Conservation (phyloP, 2,113 vertebrate species). For the Pelecanoides urinatrix region DNA sequence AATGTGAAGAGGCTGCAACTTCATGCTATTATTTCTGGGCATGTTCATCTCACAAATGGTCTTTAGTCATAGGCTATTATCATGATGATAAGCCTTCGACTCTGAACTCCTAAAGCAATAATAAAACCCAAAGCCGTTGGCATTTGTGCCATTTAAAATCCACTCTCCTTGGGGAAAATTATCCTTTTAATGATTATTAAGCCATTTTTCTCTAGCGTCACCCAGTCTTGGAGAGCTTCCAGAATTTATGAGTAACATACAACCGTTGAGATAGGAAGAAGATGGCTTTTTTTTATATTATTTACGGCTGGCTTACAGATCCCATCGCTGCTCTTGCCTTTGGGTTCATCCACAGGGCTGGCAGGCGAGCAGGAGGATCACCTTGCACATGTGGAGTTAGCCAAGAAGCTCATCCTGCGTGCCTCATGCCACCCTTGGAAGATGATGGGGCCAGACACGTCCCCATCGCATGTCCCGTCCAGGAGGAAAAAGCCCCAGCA, state of each 20-base stretch:
- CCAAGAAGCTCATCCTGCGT: not conserved
- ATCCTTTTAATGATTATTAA: conserved; percentile 51
- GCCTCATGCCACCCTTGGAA: not conserved
- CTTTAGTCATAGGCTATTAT: conserved; percentile 38
- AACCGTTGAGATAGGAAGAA: not conserved
- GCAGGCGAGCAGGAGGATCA: not conserved
- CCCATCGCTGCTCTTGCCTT: not conserved
- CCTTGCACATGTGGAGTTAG: not conserved
- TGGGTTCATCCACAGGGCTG: too few relatives aligned
- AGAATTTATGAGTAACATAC: not conserved
- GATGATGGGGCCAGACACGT: accelerated
- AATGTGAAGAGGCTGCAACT: not conserved
- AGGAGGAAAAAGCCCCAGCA: not conserved
- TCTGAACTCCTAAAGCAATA: conserved; percentile 13
- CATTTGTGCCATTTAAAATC: conserved; percentile 42
- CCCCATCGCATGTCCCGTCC: accelerated
- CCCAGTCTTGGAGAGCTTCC: conserved; percentile 9
- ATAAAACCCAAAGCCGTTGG: conserved; percentile 11
- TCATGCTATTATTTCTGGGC: not conserved
- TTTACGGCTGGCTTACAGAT: not conserved
- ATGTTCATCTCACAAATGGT: conserved; percentile 33
- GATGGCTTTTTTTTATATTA: not conserved
- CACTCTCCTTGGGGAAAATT: conserved; percentile 43
- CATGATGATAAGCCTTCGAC: conserved; percentile 1
- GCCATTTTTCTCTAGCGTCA: conserved; percentile 22